Evolutionary conservation across 2,113 vertebrate genomes (phyloP).

Genomic region (Phalacrocorax brasilianus): DNA sequence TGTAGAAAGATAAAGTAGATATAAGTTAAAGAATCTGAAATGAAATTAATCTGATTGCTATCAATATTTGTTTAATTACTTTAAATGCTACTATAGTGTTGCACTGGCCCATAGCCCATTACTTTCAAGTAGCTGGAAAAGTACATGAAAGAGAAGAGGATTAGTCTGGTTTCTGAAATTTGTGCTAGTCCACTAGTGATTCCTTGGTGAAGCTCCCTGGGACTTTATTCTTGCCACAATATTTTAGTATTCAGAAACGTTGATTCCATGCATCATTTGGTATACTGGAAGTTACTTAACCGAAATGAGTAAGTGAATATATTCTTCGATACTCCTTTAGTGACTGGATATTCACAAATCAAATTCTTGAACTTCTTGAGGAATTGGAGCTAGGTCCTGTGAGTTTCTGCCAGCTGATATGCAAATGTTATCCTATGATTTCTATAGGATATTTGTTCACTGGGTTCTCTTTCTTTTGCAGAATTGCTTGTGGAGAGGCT

Average conservation of each 20-base stretch:
- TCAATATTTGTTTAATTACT: conserved; percentile 3
- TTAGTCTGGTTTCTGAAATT: not conserved
- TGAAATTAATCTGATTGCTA: not conserved
- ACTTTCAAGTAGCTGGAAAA: not conserved
- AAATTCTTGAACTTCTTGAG: not conserved
- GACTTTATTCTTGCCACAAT: not conserved
- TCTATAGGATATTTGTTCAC: not conserved
- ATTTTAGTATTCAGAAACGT: not conserved
- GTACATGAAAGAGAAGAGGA: not conserved
- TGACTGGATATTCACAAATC: not conserved
- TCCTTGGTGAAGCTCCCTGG: not conserved
- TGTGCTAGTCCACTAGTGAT: not conserved
- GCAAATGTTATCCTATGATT: not conserved
- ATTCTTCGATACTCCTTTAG: not conserved
- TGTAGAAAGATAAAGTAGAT: not conserved
- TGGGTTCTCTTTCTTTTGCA: not conserved
- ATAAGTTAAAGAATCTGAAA: not conserved
- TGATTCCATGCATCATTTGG: not conserved
- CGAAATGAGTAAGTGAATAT: not conserved
- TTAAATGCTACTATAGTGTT: not conserved
- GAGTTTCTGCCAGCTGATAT: not conserved
- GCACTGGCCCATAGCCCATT: not conserved
- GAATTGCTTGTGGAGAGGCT: not conserved
- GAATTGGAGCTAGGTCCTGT: not conserved
- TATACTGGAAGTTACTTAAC: not conserved